A percentile compares a stretch with the other conserved stretches of the same genome.
Conservation (phyloP, 2,888 invertebrate genomes). For the Sphinx pinastri region DNA sequence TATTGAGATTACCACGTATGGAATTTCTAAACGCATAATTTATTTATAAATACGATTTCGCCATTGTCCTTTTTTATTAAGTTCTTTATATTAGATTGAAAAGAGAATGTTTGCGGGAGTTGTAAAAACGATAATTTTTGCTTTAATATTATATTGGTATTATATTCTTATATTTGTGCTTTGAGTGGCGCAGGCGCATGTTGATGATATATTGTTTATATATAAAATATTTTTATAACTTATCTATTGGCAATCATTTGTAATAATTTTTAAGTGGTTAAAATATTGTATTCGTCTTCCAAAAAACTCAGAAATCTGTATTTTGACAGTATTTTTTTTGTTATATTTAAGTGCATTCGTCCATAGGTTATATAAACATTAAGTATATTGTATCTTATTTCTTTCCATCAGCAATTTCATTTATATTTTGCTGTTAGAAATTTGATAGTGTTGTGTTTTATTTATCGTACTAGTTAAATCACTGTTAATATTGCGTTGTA, state of each 20-base stretch:
- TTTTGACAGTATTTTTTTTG: neutral
- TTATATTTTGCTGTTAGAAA: neutral
- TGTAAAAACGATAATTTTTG: too few species aligned
- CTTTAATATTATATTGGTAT: too few species aligned
- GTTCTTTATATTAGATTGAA: too few species aligned
- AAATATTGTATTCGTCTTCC: neutral
- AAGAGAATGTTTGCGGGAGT: too few species aligned
- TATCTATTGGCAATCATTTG: too few species aligned
- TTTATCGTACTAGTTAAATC: neutral
- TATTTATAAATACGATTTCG: too few species aligned
- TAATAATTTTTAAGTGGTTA: neutral
- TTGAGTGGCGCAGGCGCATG: too few species aligned
- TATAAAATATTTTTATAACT: neutral
- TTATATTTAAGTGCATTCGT: slow-evolving; percentile 20
- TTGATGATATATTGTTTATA: neutral
- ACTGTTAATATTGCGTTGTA: too few species aligned
- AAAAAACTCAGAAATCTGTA: neutral
- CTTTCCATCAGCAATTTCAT: neutral
- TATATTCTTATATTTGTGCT: too few species aligned
- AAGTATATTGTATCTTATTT: neutral
- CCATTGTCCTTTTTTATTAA: too few species aligned
- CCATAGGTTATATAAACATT: slow-evolving; percentile 6
- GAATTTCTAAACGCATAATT: too few species aligned
- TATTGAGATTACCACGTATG: too few species aligned
- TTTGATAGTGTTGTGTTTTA: neutral